phyloP scores from a whole-genome alignment of 1,140 invertebrate species.

The Aphis gossypii region DNA sequence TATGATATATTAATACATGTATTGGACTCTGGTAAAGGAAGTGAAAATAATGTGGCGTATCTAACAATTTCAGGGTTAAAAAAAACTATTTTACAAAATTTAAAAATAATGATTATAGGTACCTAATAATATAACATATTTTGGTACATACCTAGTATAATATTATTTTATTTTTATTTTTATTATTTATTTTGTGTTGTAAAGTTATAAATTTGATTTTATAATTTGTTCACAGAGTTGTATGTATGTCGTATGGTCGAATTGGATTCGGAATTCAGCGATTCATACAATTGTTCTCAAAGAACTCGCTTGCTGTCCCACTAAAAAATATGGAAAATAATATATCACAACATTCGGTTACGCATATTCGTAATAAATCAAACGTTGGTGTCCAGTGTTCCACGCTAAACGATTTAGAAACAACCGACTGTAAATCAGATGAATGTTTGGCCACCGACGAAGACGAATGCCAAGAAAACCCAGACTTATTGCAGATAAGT shows the following conservation, averaged over 20 bases:
- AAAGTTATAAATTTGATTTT: background rate
- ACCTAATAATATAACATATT: background rate
- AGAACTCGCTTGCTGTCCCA: background rate
- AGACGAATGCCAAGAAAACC: background rate
- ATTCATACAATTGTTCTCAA: background rate
- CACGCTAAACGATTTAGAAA: background rate
- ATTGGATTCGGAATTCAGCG: background rate
- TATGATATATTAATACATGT: too few species aligned
- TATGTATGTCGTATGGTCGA: background rate
- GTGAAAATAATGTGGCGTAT: too few species aligned
- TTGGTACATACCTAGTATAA: background rate
- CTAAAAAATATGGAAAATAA: slow-evolving; percentile 27
- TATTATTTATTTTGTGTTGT: background rate
- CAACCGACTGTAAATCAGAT: background rate
- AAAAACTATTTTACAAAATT: too few species aligned
- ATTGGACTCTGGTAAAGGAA: too few species aligned
- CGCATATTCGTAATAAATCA: background rate
- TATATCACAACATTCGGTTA: background rate
- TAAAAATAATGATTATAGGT: too few species aligned
- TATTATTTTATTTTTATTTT: background rate
- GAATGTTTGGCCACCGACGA: background rate
- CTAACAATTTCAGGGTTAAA: too few species aligned
- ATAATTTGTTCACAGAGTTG: background rate
- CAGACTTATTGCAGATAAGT: background rate
- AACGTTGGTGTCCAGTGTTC: background rate